Evolutionary conservation across 2,797 vertebrate genomes (phyloP).

Genomic region (Gobionotothen gibberifrons): DNA sequence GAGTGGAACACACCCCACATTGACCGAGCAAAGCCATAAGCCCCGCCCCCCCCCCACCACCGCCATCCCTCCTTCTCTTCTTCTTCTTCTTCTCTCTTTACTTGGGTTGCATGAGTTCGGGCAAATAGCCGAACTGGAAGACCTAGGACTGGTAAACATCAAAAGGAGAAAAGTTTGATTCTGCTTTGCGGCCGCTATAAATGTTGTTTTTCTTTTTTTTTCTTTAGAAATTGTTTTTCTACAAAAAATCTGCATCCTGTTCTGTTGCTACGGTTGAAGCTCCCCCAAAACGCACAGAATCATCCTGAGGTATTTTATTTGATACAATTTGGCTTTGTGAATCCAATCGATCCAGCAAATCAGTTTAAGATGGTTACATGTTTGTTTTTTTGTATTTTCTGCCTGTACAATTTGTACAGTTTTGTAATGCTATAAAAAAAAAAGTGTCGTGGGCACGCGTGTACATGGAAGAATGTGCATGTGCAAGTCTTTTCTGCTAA

Average conservation of each 20-base stretch:
- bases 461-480: conserved; percentile 62
- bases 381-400: conserved; percentile 30
- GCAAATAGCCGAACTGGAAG: conserved; percentile 79
- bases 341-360: conserved; percentile 77
- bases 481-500: conserved; percentile 65
- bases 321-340: conserved; percentile 81
- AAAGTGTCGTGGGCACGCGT: conserved; percentile 49
- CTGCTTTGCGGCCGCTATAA: conserved; percentile 52
- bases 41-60: conserved; percentile 4
- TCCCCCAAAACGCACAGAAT: conserved; percentile 76
- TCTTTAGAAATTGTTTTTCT: conserved; percentile 44
- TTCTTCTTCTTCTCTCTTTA: conserved; percentile 54
- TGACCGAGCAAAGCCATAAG: conserved; percentile 44
- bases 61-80: conserved; percentile 34
- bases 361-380: conserved; percentile 59
- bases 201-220: conserved; percentile 23
- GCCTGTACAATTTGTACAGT: conserved; percentile 64
- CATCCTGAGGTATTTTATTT: conserved; percentile 86
- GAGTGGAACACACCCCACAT: conserved; percentile 32
- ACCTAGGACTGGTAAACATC: conserved; percentile 84
- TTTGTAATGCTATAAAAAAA: conserved; percentile 60
- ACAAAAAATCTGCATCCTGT: conserved; percentile 61
- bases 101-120: conserved; percentile 65
- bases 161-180: conserved; percentile 64
- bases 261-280: conserved; percentile 65